phyloP scores from a whole-genome alignment of 1,140 invertebrate species.

The Drosophila orosa region DNA sequence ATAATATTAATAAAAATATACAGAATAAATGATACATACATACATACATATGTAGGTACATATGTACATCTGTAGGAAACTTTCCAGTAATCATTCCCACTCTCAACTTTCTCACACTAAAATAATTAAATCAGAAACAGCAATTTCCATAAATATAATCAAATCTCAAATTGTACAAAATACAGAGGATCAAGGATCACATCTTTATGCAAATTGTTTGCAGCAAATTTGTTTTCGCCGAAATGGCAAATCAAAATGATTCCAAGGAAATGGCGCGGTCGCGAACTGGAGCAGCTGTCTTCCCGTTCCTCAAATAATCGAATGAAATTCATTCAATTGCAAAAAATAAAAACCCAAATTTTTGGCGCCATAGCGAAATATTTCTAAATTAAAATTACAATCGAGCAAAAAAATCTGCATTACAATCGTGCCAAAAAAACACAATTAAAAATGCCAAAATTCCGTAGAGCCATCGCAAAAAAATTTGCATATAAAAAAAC shows the following conservation, averaged over 20 bases:
- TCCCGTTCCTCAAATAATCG: slow-evolving; percentile 45
- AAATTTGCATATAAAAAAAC: slow-evolving; percentile 75
- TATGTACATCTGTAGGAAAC: not conserved
- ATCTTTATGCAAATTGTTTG: slow-evolving; percentile 56
- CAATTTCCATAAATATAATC: slow-evolving; percentile 49
- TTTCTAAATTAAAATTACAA: slow-evolving; percentile 76
- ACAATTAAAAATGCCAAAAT: slow-evolving; percentile 74
- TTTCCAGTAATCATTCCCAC: not conserved
- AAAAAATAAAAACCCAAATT: slow-evolving; percentile 63
- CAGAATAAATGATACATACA: not conserved
- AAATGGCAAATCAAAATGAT: slow-evolving; percentile 19
- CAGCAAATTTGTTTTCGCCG: slow-evolving; percentile 6
- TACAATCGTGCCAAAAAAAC: slow-evolving; percentile 77
- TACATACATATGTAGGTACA: too few species aligned
- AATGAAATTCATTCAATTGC: slow-evolving; percentile 72
- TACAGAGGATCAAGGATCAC: slow-evolving; percentile 21
- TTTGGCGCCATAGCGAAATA: slow-evolving; percentile 52
- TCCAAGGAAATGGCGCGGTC: slow-evolving; percentile 41
- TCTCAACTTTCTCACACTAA: slow-evolving; percentile 28
- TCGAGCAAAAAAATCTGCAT: slow-evolving; percentile 78
- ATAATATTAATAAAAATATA: not conserved
- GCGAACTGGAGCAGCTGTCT: slow-evolving; percentile 56
- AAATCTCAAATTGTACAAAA: slow-evolving; percentile 29
- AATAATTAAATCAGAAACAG: slow-evolving; percentile 2
- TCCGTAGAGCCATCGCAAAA: slow-evolving; percentile 34